These are phyloP conservation scores for Tinea trinotella DNA, from an alignment of 2,888 invertebrate species.

Conservation along the genomic window DNA sequence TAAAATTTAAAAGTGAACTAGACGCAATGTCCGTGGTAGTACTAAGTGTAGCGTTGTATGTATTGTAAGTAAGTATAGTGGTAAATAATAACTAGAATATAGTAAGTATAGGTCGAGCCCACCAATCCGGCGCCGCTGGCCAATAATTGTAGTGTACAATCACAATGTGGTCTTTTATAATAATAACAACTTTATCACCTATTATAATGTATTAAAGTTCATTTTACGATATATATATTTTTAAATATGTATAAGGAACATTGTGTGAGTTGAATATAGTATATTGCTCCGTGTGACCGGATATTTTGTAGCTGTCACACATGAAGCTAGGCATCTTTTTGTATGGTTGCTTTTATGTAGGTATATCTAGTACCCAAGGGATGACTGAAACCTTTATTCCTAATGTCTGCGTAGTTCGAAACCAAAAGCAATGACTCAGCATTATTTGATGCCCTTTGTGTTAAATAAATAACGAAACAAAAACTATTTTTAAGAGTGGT, in stretches of 20 bases:
- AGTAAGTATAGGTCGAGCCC: conserved; percentile 22
- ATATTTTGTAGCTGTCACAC: conserved; percentile 42
- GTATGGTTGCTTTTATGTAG: too few relatives aligned
- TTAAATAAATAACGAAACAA: too few relatives aligned
- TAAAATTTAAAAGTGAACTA: too few relatives aligned
- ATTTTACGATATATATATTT: not conserved
- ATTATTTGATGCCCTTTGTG: too few relatives aligned
- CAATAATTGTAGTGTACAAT: conserved; percentile 15
- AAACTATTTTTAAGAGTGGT: too few relatives aligned
- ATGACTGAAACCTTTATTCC: too few relatives aligned
- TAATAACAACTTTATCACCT: not conserved
- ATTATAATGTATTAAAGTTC: not conserved
- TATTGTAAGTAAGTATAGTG: conserved; percentile 9
- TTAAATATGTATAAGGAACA: not conserved
- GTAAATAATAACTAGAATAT: conserved; percentile 20
- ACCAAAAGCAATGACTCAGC: not conserved
- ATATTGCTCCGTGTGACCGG: conserved; percentile 37
- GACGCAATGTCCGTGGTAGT: not conserved
- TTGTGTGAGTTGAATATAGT: not conserved
- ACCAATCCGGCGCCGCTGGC: conserved; percentile 23
- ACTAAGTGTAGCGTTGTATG: not conserved
- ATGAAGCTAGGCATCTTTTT: conserved; percentile 22
- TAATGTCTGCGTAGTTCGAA: too few relatives aligned
- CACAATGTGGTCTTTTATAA: not conserved
- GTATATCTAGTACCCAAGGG: not conserved